Evolutionary conservation across 2,888 invertebrate species (phyloP).

Genomic region (Dicranocentrus wangi): DNA sequence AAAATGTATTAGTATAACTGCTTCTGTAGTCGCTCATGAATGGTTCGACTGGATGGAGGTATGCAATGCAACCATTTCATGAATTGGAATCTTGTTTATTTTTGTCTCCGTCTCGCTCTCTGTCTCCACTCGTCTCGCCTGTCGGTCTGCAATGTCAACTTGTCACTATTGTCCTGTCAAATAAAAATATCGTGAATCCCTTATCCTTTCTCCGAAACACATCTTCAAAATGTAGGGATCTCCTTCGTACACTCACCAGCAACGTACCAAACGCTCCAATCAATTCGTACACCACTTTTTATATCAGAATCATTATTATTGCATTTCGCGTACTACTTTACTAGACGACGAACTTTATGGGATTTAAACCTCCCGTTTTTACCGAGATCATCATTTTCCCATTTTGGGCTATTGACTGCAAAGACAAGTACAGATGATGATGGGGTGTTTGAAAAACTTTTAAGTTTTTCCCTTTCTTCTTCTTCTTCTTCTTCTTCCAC

Average conservation of each 20-base stretch:
- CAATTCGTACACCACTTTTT: too few species aligned
- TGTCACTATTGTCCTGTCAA: conserved; percentile 72
- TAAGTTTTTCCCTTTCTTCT: conserved; percentile 22
- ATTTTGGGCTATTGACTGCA: background rate
- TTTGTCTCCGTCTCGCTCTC: background rate
- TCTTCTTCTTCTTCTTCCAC: conserved; percentile 25
- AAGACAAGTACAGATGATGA: conserved; percentile 50
- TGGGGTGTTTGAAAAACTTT: conserved; percentile 23
- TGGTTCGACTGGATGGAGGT: too few species aligned
- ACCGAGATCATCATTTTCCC: conserved; percentile 26
- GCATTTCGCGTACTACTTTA: too few species aligned
- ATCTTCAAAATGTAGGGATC: too few species aligned
- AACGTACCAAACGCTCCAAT: too few species aligned
- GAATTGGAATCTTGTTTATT: background rate
- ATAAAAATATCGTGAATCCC: background rate
- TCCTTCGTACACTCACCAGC: too few species aligned
- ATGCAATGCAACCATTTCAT: background rate
- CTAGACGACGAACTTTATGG: too few species aligned
- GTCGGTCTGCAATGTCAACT: conserved; percentile 71
- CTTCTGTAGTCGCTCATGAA: too few species aligned
- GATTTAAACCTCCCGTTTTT: too few species aligned
- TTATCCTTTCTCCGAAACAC: too few species aligned
- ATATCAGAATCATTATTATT: too few species aligned
- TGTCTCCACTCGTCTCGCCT: conserved; percentile 39
- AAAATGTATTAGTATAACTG: background rate